phyloP scores from a whole-genome alignment of 2,888 invertebrate genomes.

The Pseudococcus viburni region DNA sequence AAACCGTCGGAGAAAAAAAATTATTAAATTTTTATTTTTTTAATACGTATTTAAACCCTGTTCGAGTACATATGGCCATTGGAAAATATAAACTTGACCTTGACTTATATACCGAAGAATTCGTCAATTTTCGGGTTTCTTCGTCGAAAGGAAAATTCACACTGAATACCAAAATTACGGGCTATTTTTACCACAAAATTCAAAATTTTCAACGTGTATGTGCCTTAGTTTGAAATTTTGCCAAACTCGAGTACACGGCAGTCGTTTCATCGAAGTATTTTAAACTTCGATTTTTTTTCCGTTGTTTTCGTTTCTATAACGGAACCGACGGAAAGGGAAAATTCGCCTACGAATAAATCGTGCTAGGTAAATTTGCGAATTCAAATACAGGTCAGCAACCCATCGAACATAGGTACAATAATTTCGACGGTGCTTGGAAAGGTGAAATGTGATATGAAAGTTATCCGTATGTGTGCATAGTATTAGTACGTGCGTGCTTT shows the following conservation, averaged over 20 bases:
- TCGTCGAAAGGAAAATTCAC: background rate
- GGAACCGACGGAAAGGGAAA: background rate
- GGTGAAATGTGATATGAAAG: conserved; percentile 27
- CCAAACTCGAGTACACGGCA: background rate
- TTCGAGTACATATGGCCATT: background rate
- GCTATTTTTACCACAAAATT: background rate
- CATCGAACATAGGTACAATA: background rate
- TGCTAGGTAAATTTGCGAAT: background rate
- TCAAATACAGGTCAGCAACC: conserved; percentile 17
- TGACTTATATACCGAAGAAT: background rate
- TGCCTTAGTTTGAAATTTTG: background rate
- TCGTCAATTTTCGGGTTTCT: background rate
- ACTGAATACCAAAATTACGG: background rate
- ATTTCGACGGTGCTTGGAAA: background rate
- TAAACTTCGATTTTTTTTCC: background rate
- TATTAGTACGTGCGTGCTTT: background rate
- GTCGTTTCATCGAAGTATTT: background rate
- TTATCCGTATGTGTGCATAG: background rate
- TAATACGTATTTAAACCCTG: too few species aligned
- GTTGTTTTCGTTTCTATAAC: background rate
- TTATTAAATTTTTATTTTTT: too few species aligned
- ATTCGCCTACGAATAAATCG: background rate
- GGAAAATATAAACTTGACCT: background rate
- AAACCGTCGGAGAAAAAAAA: too few species aligned
- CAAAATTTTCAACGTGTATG: background rate